Evolutionary conservation across 30 jellyfish, hydroid and myxozoan genomes (phyloP), one percentile per base, ranked within the genome.

Genomic region (Aurelia aurita complex sp. Pacific): DNA sequence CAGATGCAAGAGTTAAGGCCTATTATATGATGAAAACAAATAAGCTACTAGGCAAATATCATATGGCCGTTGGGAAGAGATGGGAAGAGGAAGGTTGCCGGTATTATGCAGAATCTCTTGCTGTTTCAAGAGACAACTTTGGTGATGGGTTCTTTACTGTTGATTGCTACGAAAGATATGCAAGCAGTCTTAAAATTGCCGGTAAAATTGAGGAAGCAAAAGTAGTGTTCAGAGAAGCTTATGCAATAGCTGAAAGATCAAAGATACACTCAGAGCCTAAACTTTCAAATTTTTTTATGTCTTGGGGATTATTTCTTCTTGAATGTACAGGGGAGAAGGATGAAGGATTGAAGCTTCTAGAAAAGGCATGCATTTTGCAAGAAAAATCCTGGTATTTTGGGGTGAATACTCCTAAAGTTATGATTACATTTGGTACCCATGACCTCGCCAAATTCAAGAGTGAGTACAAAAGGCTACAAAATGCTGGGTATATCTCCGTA

Each of bases 61-160:
- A 16, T 5, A 23, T 2, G 36, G 69, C 10, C 0, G 6, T 61
- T n/a, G 69, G 7, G 36, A 6, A 23, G 29, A 23, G 29, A 23
- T 23, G 11, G 10, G 6, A 5, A n/a, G 69, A n/a, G 36, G 11
- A 61, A 61, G 33, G 34, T 1, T 16, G 69, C 36, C 2, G 11
- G 6, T 23, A 61, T 61, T 11, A 2, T 61, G 3, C 7, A 8
- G 69, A 16, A 16, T 61, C 69, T 23, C 36, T 61, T 3, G 36
- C 10, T 1, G 6, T 61, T 6, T 61, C 69, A 16, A 16, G 7
- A 23, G 29, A 11, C 10, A 61, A 61, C 29, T 61, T 61, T 61
- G 69, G 69, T 16, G 69, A 61, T 23, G 69, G 69, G 69, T 61
- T 16, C 36, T 61, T 61, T 11, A 61, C 69, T 1, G 69, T 61